Percentiles rank a stretch among this genome's conserved stretches.
Evolutionary conservation across 2,888 invertebrate species (phyloP).

Genomic region (Xylocampa areola): DNA sequence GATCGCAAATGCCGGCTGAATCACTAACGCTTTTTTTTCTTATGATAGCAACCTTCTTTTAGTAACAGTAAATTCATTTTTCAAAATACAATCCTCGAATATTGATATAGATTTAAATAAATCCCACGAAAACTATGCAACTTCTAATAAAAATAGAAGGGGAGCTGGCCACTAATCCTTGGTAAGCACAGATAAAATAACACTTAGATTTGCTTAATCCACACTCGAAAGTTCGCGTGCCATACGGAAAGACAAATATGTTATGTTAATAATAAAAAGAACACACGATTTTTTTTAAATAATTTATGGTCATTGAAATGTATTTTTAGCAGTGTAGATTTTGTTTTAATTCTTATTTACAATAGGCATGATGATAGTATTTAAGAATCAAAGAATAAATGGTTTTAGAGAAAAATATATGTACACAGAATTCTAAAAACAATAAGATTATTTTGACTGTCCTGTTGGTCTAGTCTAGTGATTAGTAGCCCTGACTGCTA

Average conservation of each 20-base stretch:
- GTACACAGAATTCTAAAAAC: too few species aligned
- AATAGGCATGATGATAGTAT: too few species aligned
- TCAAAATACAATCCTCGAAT: neutral
- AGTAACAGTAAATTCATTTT: too few species aligned
- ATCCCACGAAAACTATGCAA: slow-evolving; percentile 22
- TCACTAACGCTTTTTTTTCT: too few species aligned
- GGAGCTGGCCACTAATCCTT: slow-evolving; percentile 13
- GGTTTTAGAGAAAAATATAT: too few species aligned
- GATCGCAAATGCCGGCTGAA: too few species aligned
- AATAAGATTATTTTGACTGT: too few species aligned
- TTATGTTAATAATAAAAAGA: slow-evolving; percentile 30
- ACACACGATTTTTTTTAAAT: slow-evolving; percentile 2
- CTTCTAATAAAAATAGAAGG: slow-evolving; percentile 44
- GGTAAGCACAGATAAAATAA: slow-evolving; percentile 41
- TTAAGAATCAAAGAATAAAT: too few species aligned
- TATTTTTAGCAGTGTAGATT: neutral
- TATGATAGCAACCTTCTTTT: too few species aligned
- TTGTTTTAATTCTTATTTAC: too few species aligned
- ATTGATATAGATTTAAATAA: slow-evolving; percentile 14
- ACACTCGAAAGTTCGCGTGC: slow-evolving; percentile 36
- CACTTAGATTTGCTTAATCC: slow-evolving; percentile 45
- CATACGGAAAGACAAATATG: slow-evolving; percentile 24
- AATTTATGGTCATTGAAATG: neutral
- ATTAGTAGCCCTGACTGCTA: too few species aligned
- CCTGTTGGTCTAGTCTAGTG: too few species aligned